Evolutionary conservation across 2,888 invertebrate genomes (phyloP).

Genomic region (Tuta absoluta): DNA sequence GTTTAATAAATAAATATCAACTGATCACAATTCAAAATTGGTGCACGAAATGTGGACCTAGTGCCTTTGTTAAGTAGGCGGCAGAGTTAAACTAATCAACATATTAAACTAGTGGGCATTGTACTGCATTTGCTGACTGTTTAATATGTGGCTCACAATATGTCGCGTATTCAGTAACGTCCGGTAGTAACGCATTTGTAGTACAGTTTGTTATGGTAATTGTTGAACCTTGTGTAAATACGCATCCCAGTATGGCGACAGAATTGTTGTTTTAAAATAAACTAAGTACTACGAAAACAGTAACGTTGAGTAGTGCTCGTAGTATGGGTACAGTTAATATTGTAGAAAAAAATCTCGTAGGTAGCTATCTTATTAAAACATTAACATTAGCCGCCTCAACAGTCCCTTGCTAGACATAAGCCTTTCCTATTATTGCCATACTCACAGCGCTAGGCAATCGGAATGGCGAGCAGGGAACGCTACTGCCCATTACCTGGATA

Average conservation of each 20-base stretch:
- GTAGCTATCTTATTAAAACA: too few species aligned
- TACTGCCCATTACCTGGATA: too few species aligned
- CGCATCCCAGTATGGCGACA: neutral
- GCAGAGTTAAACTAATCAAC: neutral
- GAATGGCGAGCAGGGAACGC: too few species aligned
- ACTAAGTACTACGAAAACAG: too few species aligned
- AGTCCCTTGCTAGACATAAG: too few species aligned
- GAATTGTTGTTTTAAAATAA: neutral
- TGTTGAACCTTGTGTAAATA: constrained; percentile 18
- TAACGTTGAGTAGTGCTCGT: too few species aligned
- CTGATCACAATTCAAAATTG: neutral
- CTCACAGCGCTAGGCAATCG: too few species aligned
- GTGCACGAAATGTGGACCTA: neutral
- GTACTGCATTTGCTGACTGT: constrained; percentile 4
- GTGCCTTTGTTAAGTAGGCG: neutral
- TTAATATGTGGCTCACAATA: constrained; percentile 22
- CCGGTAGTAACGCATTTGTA: neutral
- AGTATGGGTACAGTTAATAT: too few species aligned
- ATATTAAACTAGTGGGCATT: neutral
- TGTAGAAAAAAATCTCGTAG: too few species aligned
- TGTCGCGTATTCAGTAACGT: constrained; percentile 17
- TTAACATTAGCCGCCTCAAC: too few species aligned
- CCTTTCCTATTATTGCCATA: too few species aligned
- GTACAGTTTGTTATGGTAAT: constrained; percentile 26
- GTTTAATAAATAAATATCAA: neutral